Evolutionary conservation across 2,888 invertebrate genomes (phyloP).

Genomic region (Drosophila mimetica): DNA sequence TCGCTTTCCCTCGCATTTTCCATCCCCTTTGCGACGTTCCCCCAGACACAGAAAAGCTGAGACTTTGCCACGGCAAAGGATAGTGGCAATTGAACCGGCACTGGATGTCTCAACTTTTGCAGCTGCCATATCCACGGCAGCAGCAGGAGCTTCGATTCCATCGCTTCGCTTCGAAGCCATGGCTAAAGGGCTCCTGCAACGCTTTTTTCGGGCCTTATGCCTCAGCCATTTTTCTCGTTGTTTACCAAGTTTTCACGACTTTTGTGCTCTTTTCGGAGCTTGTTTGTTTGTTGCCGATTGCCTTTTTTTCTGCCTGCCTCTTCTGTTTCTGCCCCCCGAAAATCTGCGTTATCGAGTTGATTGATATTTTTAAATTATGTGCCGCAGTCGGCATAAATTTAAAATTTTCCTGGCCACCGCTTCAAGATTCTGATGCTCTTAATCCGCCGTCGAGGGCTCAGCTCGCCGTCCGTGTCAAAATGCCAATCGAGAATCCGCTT

Average conservation of each 20-base stretch:
- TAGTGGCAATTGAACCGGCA: conserved; percentile 76
- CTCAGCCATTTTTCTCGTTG: conserved; percentile 46
- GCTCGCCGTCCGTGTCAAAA: conserved; percentile 71
- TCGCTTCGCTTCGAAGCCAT: neutral
- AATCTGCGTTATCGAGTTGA: conserved; percentile 77
- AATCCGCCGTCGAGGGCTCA: conserved; percentile 64
- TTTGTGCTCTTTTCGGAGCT: conserved; percentile 52
- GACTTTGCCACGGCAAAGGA: conserved; percentile 57
- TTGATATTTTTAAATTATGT: conserved; percentile 80
- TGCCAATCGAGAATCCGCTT: conserved; percentile 70
- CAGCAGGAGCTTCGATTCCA: conserved; percentile 1
- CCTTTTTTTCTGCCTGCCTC: conserved; percentile 4
- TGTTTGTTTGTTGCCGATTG: conserved; percentile 46
- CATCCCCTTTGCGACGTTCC: conserved; percentile 9
- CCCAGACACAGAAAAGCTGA: conserved; percentile 40
- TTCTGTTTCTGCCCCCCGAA: conserved; percentile 22
- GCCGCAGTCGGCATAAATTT: conserved; percentile 78
- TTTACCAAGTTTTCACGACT: conserved; percentile 75
- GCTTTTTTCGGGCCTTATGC: conserved; percentile 57
- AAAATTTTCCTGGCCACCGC: conserved; percentile 56
- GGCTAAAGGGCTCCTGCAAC: conserved; percentile 49
- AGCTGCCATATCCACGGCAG: conserved; percentile 27
- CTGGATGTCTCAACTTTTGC: conserved; percentile 67
- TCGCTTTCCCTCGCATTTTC: too few species aligned
- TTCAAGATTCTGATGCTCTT: conserved; percentile 64